These are phyloP conservation scores for Rotaria macrura DNA, from an alignment of 2,888 invertebrate species.

Conservation along the genomic window DNA sequence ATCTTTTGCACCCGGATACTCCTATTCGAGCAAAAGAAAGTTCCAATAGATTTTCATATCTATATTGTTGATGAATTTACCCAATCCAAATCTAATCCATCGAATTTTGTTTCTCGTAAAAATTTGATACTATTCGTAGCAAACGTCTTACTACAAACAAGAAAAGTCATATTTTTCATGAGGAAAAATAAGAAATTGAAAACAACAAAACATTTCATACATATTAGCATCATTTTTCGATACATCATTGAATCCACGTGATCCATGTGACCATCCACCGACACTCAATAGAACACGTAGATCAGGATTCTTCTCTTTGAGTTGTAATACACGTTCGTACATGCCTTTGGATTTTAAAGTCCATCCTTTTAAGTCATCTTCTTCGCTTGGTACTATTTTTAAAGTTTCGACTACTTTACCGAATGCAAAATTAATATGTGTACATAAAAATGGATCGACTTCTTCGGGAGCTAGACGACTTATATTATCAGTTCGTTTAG, in stretches of 20 bases:
- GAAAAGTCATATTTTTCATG: no score
- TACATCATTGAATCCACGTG: conserved; percentile 24
- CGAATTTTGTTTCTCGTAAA: conserved; percentile 30
- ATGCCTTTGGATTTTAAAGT: conserved; percentile 17
- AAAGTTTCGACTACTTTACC: conserved; percentile 30
- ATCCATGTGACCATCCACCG: conserved; percentile 32
- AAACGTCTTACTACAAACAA: conserved; percentile 30
- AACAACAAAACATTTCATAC: neutral
- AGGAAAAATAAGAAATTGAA: no score
- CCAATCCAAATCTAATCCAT: conserved; percentile 34
- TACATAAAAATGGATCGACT: conserved; percentile 32
- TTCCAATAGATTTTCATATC: neutral
- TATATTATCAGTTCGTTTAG: conserved; percentile 25
- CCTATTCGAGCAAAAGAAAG: neutral
- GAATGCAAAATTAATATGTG: conserved; percentile 34
- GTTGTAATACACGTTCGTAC: conserved; percentile 28
- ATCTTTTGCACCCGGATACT: conserved; percentile 34
- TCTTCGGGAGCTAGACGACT: conserved; percentile 31
- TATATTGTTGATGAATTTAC: neutral
- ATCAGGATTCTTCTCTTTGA: conserved; percentile 26
- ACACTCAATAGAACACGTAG: conserved; percentile 30
- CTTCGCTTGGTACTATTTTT: conserved; percentile 31
- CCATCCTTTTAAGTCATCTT: conserved; percentile 32
- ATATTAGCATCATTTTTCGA: neutral
- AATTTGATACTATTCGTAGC: conserved; percentile 24